phyloP scores from a whole-genome alignment of 2,113 vertebrate species.

The Callipepla squamata region DNA sequence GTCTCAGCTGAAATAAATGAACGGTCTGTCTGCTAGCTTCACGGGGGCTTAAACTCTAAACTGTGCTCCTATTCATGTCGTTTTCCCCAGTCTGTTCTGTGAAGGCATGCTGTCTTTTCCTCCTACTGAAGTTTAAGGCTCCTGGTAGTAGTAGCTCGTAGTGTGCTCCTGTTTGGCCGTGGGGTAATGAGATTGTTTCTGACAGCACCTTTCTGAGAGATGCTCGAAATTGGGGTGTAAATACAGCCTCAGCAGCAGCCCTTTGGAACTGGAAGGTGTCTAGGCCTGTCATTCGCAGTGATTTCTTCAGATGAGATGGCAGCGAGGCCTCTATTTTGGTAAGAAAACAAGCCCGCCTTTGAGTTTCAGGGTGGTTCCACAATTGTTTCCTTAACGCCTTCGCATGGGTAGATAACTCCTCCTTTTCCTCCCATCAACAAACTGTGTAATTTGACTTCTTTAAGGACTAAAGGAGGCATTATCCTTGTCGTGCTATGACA shows the following conservation, averaged over 20 bases:
- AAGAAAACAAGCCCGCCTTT: neutral
- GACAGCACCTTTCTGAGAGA: neutral
- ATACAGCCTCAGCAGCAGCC: neutral
- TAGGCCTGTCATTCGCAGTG: neutral
- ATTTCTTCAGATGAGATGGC: neutral
- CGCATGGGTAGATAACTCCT: neutral
- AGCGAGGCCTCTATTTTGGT: neutral
- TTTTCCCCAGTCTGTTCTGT: neutral
- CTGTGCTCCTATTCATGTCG: neutral
- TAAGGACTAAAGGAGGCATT: neutral
- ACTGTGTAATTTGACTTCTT: neutral
- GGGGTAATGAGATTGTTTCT: neutral
- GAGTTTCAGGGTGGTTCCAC: neutral
- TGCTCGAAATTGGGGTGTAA: neutral
- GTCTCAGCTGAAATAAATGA: constrained; percentile 1
- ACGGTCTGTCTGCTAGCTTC: neutral
- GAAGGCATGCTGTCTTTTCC: neutral
- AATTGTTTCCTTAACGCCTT: neutral
- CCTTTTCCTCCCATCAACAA: neutral
- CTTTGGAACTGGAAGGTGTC: neutral
- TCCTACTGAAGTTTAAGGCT: neutral
- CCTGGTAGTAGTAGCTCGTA: neutral
- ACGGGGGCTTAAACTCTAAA: neutral
- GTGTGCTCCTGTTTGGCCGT: neutral
- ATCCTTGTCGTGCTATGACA: neutral